Percentiles rank a stretch among this genome's conserved stretches.
phyloP scores from a whole-genome alignment of 1,140 invertebrate species.

The Schlechtendalia chinensis region DNA sequence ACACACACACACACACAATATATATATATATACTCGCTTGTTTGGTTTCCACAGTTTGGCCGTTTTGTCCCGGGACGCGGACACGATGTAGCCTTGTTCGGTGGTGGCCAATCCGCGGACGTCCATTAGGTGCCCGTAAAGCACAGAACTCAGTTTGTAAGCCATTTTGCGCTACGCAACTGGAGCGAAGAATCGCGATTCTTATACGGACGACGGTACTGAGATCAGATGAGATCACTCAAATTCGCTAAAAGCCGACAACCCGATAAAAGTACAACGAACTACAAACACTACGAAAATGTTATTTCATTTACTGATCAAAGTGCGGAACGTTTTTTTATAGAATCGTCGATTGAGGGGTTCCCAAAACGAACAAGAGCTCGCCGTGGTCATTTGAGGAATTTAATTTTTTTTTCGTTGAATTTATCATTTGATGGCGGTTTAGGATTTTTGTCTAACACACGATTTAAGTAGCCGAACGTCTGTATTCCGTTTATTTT shows the following conservation, averaged over 20 bases:
- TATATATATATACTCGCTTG: no score
- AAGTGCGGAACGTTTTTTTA: constrained; percentile 8
- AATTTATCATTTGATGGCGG: no score
- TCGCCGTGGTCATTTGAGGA: no score
- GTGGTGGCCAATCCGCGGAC: constrained; percentile 72
- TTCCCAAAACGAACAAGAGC: neutral
- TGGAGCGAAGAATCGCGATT: neutral
- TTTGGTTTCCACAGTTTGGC: constrained; percentile 79
- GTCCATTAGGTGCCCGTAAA: constrained; percentile 79
- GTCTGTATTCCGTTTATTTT: no score
- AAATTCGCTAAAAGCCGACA: neutral
- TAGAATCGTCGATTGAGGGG: neutral
- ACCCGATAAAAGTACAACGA: neutral
- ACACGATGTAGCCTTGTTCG: constrained; percentile 71
- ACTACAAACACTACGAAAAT: no score
- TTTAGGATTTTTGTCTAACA: no score
- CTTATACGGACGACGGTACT: neutral
- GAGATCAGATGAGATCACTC: neutral
- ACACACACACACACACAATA: no score
- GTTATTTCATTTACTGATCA: neutral
- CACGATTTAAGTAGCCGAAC: no score
- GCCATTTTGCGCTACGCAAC: constrained; percentile 5
- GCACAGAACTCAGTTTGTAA: constrained; percentile 74
- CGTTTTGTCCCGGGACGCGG: constrained; percentile 82
- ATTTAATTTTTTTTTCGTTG: no score